Evolutionary conservation across 2,797 vertebrate species (phyloP).

Genomic region (Leucoraja ocellata): DNA sequence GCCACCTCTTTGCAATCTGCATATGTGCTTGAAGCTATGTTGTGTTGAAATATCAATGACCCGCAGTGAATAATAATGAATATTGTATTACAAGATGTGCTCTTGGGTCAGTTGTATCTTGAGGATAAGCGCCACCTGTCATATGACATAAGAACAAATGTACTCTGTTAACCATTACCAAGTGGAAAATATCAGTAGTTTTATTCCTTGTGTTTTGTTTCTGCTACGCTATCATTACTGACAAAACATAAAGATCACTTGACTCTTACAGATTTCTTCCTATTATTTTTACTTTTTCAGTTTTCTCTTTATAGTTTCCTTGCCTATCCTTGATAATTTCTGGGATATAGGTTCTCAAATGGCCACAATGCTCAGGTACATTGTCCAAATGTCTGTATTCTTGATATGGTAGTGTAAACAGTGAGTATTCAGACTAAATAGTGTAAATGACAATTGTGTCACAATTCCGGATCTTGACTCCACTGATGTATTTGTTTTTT

Average conservation of each 20-base stretch:
- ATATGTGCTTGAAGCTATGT: neutral
- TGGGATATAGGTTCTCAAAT: neutral
- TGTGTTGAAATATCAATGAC: neutral
- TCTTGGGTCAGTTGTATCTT: neutral
- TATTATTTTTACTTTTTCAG: neutral
- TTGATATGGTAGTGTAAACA: neutral
- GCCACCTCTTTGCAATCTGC: neutral
- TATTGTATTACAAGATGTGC: neutral
- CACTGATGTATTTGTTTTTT: too few species aligned
- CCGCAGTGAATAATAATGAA: neutral
- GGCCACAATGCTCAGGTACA: neutral
- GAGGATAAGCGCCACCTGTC: neutral
- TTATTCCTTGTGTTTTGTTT: neutral
- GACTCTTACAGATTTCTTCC: neutral
- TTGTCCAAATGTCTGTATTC: too few species aligned
- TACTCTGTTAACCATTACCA: neutral
- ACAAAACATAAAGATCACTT: neutral
- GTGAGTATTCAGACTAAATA: too few species aligned
- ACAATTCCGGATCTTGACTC: neutral
- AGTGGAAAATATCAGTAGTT: neutral
- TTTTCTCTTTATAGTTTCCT: neutral
- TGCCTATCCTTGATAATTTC: neutral
- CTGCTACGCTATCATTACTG: neutral
- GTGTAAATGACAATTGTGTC: neutral
- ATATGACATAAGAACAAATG: neutral